Evolutionary conservation across 2,888 invertebrate species (phyloP).

Genomic region (Ornithoptera alexandrae): DNA sequence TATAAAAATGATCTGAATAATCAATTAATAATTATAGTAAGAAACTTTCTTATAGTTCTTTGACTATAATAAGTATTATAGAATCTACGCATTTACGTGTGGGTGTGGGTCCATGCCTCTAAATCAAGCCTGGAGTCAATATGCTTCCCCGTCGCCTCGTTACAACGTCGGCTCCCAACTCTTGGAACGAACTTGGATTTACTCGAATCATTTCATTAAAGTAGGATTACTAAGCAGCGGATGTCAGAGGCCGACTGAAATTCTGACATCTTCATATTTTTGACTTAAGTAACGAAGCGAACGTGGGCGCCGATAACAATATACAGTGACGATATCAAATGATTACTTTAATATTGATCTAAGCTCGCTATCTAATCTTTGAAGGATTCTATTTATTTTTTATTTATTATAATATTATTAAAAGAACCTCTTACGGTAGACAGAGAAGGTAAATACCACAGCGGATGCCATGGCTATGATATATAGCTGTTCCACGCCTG

Average conservation of each 20-base stretch:
- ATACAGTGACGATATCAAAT: slow-evolving; percentile 6
- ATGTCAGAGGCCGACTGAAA: slow-evolving; percentile 16
- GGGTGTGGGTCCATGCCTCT: slow-evolving; percentile 38
- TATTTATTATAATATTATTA: no score
- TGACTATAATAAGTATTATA: slow-evolving; percentile 17
- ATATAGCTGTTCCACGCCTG: no score
- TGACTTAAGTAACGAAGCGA: neutral
- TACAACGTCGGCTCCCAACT: slow-evolving; percentile 30
- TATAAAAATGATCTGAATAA: no score
- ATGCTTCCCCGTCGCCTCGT: slow-evolving; percentile 17
- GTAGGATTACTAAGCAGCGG: slow-evolving; percentile 23
- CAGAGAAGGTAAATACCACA: no score
- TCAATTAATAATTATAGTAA: neutral
- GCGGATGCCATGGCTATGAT: no score
- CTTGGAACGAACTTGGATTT: slow-evolving; percentile 12
- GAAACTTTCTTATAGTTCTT: slow-evolving; percentile 7
- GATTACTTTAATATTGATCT: neutral
- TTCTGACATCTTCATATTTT: slow-evolving; percentile 24
- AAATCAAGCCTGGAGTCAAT: slow-evolving; percentile 34
- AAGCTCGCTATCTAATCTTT: neutral
- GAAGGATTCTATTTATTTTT: neutral
- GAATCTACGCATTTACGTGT: slow-evolving; percentile 26
- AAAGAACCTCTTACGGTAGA: no score
- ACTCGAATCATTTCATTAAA: slow-evolving; percentile 26
- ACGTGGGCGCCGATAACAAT: slow-evolving; percentile 22